Evolutionary conservation across 1,140 invertebrate genomes (phyloP).

Genomic region (Sycophila sp.): DNA sequence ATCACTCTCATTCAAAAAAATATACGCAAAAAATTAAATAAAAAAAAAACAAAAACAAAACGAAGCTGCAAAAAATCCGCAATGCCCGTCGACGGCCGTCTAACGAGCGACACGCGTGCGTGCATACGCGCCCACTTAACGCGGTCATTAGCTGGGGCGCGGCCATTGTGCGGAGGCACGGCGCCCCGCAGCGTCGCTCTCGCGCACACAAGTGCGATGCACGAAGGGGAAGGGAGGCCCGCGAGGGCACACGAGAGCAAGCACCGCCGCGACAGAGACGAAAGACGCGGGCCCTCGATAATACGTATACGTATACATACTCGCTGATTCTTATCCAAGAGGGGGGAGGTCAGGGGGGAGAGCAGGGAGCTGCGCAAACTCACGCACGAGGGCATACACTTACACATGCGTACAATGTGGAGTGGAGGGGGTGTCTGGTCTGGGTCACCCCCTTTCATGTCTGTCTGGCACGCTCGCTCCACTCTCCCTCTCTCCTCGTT

Average conservation of each 20-base stretch:
- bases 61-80: too few relatives aligned
- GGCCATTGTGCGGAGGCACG: constrained; percentile 22
- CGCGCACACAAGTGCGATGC: background rate
- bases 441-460: constrained; percentile 63
- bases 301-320: too few relatives aligned
- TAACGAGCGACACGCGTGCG: background rate
- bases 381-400: constrained; percentile 47
- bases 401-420: constrained; percentile 4
- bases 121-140: background rate
- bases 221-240: background rate
- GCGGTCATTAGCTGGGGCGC: constrained; percentile 28
- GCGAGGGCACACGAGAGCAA: constrained; percentile 36
- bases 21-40: too few relatives aligned
- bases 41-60: too few relatives aligned
- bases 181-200: background rate
- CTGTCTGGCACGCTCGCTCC: constrained; percentile 47
- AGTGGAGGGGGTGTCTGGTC: constrained; percentile 61
- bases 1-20: too few relatives aligned
- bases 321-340: background rate
- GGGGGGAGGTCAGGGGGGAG: background rate
- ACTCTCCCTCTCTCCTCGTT: background rate
- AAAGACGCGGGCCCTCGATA: too few relatives aligned
- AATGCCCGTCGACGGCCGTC: too few relatives aligned
- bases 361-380: too few relatives aligned
- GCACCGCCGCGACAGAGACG: too few relatives aligned